Conservation (phyloP, 2,797 vertebrate species). For the Acanthurus tractus region DNA sequence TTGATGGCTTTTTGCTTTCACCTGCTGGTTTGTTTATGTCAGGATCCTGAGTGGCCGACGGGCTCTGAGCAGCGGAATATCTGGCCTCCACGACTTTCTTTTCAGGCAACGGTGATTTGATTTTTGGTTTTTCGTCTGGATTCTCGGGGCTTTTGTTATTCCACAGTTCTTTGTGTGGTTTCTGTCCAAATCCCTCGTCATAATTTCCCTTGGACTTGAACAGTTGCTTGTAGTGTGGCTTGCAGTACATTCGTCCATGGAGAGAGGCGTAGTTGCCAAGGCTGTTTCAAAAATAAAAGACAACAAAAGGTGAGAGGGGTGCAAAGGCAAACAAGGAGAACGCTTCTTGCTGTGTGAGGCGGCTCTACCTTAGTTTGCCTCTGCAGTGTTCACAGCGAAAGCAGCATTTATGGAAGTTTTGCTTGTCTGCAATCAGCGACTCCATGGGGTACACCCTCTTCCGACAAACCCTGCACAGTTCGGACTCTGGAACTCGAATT, state of each 20-base stretch:
- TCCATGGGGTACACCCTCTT: slow-evolving; percentile 99
- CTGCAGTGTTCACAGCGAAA: slow-evolving; percentile 95
- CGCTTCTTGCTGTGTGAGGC: background rate
- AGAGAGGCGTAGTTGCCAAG: slow-evolving; percentile 98
- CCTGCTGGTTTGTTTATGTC: slow-evolving; percentile 66
- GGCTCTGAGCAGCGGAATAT: slow-evolving; percentile 54
- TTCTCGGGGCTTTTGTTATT: slow-evolving; percentile 83
- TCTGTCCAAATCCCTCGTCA: slow-evolving; percentile 98
- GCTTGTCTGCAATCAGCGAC: slow-evolving; percentile 92
- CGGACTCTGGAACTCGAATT: slow-evolving; percentile 92
- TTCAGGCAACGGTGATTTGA: slow-evolving; percentile 75
- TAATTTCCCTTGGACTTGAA: slow-evolving; percentile 99
- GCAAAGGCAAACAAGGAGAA: background rate
- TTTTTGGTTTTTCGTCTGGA: slow-evolving; percentile 67
- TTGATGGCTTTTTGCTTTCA: slow-evolving; percentile 83
- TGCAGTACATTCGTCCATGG: slow-evolving; percentile 98
- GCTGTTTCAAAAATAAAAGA: slow-evolving; percentile 76
- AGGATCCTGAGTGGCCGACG: slow-evolving; percentile 46
- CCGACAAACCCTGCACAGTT: slow-evolving; percentile 93
- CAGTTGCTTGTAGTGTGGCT: slow-evolving; percentile 97
- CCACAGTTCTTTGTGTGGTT: slow-evolving; percentile 94
- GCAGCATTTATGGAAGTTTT: slow-evolving; percentile 98
- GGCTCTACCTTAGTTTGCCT: slow-evolving; percentile 92
- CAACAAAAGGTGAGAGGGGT: background rate
- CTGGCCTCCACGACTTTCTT: slow-evolving; percentile 70